Conservation (phyloP, 2,888 invertebrate species). For the Microctonus aethiopoides region DNA sequence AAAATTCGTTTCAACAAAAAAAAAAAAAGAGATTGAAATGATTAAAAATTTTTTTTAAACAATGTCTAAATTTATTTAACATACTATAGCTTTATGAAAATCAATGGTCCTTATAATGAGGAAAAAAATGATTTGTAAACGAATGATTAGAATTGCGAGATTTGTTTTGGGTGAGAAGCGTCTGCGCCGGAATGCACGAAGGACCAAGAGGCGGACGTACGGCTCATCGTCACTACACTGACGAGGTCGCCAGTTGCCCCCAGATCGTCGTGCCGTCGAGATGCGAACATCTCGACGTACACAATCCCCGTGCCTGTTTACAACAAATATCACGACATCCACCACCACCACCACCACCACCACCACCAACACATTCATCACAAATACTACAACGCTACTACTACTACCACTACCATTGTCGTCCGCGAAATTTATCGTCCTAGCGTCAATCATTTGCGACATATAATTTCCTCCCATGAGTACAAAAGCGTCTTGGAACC, state of each 20-base stretch:
- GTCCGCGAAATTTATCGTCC: not conserved
- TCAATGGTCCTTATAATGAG: not conserved
- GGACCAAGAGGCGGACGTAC: constrained; percentile 56
- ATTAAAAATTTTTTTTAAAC: not conserved
- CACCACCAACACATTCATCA: not conserved
- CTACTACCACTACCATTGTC: not conserved
- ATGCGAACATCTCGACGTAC: constrained; percentile 47
- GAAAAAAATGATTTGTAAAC: not conserved
- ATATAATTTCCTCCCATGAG: not conserved
- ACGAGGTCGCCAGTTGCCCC: constrained; percentile 49
- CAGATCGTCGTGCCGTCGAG: constrained; percentile 54
- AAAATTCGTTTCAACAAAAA: not conserved
- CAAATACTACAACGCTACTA: not conserved
- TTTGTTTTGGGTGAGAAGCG: constrained; percentile 41
- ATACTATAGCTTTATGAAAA: not conserved
- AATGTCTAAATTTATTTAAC: not conserved
- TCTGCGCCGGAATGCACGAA: constrained; percentile 45
- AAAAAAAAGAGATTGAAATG: not conserved
- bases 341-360: not conserved
- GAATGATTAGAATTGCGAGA: constrained; percentile 25
- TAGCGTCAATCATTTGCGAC: not conserved
- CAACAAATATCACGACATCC: constrained; percentile 18
- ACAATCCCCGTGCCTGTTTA: constrained; percentile 42
- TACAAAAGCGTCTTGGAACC: not conserved
- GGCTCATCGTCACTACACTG: constrained; percentile 39